phyloP scores from a whole-genome alignment of 2,113 vertebrate genomes.

The Myxocyprinus asiaticus region DNA sequence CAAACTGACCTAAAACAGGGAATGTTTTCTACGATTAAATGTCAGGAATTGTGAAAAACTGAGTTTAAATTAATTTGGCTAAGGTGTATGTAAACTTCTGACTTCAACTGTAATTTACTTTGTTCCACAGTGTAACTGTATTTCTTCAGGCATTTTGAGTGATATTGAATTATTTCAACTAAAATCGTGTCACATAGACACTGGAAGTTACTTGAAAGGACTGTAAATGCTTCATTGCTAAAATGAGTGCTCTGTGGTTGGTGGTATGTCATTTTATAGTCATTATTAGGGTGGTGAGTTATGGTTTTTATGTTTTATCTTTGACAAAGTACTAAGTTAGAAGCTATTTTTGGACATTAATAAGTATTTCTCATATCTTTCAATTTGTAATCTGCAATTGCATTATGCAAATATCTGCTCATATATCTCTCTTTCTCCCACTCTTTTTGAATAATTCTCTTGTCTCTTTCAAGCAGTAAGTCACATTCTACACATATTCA shows the following conservation, averaged over 20 bases:
- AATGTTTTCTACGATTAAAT: too few relatives aligned
- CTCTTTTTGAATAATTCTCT: too few relatives aligned
- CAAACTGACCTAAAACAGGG: too few relatives aligned
- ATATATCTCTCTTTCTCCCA: not conserved
- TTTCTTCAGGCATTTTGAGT: not conserved
- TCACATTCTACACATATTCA: too few relatives aligned
- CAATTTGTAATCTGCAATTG: not conserved
- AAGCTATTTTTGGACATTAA: conserved; percentile 7
- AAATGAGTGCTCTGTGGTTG: not conserved
- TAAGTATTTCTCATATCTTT: not conserved
- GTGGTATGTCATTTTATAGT: not conserved
- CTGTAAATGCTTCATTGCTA: too few relatives aligned
- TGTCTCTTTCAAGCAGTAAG: too few relatives aligned
- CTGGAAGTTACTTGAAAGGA: not conserved
- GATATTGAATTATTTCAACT: too few relatives aligned
- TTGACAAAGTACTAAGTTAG: not conserved
- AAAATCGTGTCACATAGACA: not conserved
- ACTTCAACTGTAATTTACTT: too few relatives aligned
- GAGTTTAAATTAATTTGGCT: too few relatives aligned
- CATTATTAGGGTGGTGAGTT: not conserved
- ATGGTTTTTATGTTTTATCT: not conserved
- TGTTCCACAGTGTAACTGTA: not conserved
- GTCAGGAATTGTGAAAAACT: too few relatives aligned
- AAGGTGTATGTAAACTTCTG: too few relatives aligned
- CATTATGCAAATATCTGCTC: not conserved